These are phyloP conservation scores for Gopherus evgoodei DNA, from an alignment of 2,113 vertebrate genomes.

Conservation along the genomic window DNA sequence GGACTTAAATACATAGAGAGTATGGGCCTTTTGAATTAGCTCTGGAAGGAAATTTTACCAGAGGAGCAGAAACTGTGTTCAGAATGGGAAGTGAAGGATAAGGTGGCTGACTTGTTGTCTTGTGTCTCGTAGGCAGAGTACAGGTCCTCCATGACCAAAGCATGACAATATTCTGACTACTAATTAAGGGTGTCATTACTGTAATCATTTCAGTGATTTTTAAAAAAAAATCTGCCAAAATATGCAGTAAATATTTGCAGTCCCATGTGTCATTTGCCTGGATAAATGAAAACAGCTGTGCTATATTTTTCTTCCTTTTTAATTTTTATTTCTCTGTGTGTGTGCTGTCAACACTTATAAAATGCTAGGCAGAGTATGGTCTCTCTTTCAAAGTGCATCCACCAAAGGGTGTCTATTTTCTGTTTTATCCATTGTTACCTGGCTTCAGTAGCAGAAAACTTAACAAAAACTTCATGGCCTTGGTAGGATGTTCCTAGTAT, in stretches of 20 bases:
- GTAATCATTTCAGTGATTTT: neutral
- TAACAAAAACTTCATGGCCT: neutral
- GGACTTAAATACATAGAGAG: neutral
- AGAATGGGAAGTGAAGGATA: neutral
- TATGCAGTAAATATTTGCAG: neutral
- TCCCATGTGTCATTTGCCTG: neutral
- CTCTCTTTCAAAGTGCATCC: neutral
- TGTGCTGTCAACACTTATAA: conserved; percentile 3
- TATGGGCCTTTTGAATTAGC: neutral
- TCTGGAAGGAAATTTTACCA: neutral
- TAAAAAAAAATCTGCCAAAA: neutral
- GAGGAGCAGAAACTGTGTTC: neutral
- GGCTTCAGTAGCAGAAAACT: accelerated
- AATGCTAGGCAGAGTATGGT: neutral
- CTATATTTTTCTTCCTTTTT: neutral
- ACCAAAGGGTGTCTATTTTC: neutral
- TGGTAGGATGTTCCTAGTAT: neutral
- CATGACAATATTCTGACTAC: neutral
- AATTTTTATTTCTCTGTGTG: no score
- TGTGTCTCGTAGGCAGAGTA: neutral
- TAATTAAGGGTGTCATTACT: neutral
- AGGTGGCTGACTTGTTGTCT: neutral
- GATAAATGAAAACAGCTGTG: neutral
- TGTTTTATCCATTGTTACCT: neutral
- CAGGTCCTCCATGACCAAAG: neutral